Base-by-base conservation (phyloP, 2,888 invertebrate species). In the Xestoiulus laeticollis region DNA sequence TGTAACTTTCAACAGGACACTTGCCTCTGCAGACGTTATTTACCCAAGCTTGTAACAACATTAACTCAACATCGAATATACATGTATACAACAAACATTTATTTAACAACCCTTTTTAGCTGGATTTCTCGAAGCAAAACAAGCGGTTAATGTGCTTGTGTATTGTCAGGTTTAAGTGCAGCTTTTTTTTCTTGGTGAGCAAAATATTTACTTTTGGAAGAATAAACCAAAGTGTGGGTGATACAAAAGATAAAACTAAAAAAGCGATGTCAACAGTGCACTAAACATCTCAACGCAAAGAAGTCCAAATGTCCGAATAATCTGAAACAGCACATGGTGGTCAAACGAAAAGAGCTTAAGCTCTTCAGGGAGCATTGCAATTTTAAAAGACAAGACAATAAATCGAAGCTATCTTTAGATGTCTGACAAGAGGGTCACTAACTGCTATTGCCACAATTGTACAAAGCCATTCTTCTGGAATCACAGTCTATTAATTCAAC, bases 171-270 rank as follows among this genome's bases (percentile, higher is more conserved):
- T 78, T 26, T 10, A 68, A 26, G 6, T 4, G 22, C 12, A 26
- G 68, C 26, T 68, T n/a, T 68, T 68, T 30, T 38, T 38, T 38
- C 26, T 78, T 78, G 22, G 78, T 30, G 12, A 26, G 0, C 30
- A 78, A n/a, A n/a, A 78, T 78, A 78, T 30, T 78, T 78, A 78
- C 78, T 78, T 78, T 78, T 78, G 30, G 78, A 12, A 30, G 78
- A 30, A 78, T 26, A 78, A 68, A 68, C 68, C 68, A 26, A 78
- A 30, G 30, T 30, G 78, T 30, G 26, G 22, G 78, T 22, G 78
- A 30, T 78, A 78, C 14, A 78, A 78, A 30, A 78, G 78, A 30
- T 78, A 30, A 14, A 8, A 14, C 26, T 22, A 78, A 30, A 78
- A 26, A 78, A 78, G 30, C 26, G 78, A 78, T 78, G 78, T 78